Evolutionary conservation across 1,140 invertebrate genomes (phyloP), one percentile per base, ranked within the genome.

Genomic region (Vanessa atalanta): DNA sequence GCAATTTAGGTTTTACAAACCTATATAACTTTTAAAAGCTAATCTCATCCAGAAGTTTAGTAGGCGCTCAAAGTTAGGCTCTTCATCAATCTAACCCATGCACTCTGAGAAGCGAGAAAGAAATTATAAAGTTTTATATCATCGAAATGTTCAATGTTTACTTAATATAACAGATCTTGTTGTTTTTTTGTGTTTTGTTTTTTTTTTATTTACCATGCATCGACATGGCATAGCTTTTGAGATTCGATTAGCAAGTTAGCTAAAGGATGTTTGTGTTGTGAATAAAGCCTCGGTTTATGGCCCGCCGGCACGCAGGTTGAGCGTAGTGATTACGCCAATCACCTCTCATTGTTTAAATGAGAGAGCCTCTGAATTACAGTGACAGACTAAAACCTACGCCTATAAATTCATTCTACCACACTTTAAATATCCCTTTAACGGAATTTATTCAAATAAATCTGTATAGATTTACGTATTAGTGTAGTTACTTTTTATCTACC

Each of bases 311-410:
- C 75, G 71, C 63, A 73, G 74, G 69, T 67, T 72, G 74, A 71
- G 65, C 57, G 48, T 61, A 61, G 75, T 77, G 75, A 77, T 77
- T 77, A 73, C 67, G 70, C 66, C 75, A 77, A 77, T 77, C 71
- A 72, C 70, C 67, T 69, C 66, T 70, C 75, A 77, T 77, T 73
- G 75, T 76, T 73, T 63, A 55, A 76, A 72, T 76, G 75, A 76
- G 70, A 73, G 70, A 76, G 61, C 61, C 51, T 72, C 75, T 76
- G 66, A 76, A 76, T 76, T 76, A 76, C 70, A 73, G 66, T 55
- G 75, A 73, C 75, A 70, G 70, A 70, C 66, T 72, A 51, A 76
- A 76, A 73, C 66, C 66, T 65, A 55, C 51, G 50, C 64, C 64
- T 60, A 76, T 72, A 64, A 72, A 76, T 76, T 67, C 65, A 65